phyloP scores from a whole-genome alignment of 1,140 invertebrate species.

The Drosophila persimilis region DNA sequence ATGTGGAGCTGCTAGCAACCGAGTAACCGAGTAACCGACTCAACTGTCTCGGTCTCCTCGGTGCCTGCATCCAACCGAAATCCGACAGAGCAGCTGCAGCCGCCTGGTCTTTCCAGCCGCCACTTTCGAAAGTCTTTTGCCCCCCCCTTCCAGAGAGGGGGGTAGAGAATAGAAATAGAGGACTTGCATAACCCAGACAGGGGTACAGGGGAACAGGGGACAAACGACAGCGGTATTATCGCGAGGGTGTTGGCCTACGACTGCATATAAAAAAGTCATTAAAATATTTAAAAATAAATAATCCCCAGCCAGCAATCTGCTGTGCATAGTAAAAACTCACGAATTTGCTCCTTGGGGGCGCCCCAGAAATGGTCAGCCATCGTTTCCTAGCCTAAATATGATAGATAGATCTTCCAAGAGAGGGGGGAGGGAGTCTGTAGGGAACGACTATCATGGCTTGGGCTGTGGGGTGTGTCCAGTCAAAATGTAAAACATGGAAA shows the following conservation, averaged over 20 bases:
- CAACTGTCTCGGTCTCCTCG: slow-evolving; percentile 31
- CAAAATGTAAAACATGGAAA: slow-evolving; percentile 53
- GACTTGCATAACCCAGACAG: slow-evolving; percentile 54
- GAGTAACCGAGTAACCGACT: slow-evolving; percentile 42
- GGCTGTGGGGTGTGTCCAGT: slow-evolving; percentile 37
- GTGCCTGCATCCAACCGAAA: slow-evolving; percentile 21
- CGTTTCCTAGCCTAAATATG: slow-evolving; percentile 42
- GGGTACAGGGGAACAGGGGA: background rate
- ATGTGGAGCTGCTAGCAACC: slow-evolving; percentile 50
- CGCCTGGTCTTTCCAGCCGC: slow-evolving; percentile 26
- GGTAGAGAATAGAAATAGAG: slow-evolving; percentile 57
- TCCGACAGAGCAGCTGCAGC: slow-evolving; percentile 31
- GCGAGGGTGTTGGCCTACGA: slow-evolving; percentile 70
- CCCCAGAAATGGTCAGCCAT: slow-evolving; percentile 11
- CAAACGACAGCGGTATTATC: slow-evolving; percentile 8
- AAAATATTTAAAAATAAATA: slow-evolving; percentile 76
- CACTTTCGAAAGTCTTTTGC: slow-evolving; percentile 71
- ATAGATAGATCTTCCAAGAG: slow-evolving; percentile 50
- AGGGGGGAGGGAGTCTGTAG: slow-evolving; percentile 8
- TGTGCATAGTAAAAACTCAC: slow-evolving; percentile 47
- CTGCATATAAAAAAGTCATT: slow-evolving; percentile 66
- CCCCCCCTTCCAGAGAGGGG: background rate
- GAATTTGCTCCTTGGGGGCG: slow-evolving; percentile 50
- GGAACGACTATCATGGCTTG: slow-evolving; percentile 43
- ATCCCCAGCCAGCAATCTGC: slow-evolving; percentile 48